phyloP scores from a whole-genome alignment of 2,888 invertebrate species.

The Smittia sp. region DNA sequence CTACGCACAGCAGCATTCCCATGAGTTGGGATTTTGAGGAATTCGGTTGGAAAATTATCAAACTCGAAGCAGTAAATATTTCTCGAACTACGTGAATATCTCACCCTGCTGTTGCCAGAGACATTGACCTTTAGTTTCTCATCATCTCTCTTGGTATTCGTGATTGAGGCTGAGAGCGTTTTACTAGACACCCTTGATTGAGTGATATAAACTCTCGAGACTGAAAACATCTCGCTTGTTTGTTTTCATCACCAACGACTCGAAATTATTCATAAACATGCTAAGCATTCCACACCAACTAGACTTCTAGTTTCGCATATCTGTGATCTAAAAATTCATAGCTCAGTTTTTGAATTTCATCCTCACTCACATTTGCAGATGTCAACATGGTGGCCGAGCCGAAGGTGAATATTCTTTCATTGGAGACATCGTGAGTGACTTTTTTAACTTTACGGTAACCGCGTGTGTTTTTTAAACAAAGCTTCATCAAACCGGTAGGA shows the following conservation, averaged over 20 bases:
- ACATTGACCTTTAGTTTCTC: constrained; percentile 12
- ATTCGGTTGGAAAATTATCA: neutral
- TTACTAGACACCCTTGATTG: neutral
- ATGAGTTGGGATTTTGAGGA: neutral
- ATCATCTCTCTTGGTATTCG: neutral
- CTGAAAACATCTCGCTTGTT: no score
- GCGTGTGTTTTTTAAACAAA: constrained; percentile 57
- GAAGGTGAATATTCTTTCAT: constrained; percentile 49
- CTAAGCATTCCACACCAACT: no score
- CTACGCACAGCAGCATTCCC: neutral
- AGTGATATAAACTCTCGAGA: neutral
- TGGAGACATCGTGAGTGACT: constrained; percentile 39
- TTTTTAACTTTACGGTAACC: neutral
- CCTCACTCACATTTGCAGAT: constrained; percentile 54
- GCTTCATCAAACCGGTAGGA: constrained; percentile 62
- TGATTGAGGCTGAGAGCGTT: neutral
- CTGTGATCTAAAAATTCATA: no score
- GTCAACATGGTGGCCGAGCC: constrained; percentile 70
- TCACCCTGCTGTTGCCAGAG: neutral
- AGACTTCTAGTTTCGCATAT: no score
- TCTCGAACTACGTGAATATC: neutral
- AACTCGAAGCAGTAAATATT: neutral
- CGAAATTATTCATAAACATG: no score
- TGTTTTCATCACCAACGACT: no score
- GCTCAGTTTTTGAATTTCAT: no score